Conservation (phyloP, 2,888 invertebrate species). For the Venusia cambrica region DNA sequence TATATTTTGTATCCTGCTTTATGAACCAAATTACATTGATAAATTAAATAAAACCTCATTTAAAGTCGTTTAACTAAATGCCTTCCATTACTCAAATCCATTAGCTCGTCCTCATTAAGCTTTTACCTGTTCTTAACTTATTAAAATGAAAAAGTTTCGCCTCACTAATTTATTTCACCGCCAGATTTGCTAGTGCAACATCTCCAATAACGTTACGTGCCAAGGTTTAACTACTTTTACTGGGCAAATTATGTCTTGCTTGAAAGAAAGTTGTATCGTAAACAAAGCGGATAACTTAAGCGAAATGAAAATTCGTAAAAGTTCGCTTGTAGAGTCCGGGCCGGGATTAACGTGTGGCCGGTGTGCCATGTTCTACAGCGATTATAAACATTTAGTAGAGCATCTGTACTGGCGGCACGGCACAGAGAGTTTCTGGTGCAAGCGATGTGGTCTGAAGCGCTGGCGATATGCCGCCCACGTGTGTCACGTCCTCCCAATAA, state of each 20-base stretch:
- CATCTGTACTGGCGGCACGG: constrained; percentile 66
- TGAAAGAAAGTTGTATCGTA: constrained; percentile 32
- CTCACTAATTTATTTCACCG: constrained; percentile 7
- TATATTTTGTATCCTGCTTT: too few species aligned
- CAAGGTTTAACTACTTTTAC: too few species aligned
- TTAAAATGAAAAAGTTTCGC: constrained; percentile 11
- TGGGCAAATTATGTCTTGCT: constrained; percentile 26
- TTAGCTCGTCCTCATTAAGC: constrained; percentile 17
- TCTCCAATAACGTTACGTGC: neutral
- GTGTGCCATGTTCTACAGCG: constrained; percentile 48
- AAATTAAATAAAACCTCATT: too few species aligned
- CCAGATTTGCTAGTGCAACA: constrained; percentile 2
- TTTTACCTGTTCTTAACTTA: constrained; percentile 9
- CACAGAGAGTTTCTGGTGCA: constrained; percentile 53
- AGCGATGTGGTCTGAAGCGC: constrained; percentile 44
- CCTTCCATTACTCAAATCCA: constrained; percentile 11
- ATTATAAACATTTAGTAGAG: constrained; percentile 53
- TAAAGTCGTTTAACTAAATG: constrained; percentile 14
- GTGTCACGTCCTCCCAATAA: constrained; percentile 54
- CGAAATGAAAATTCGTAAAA: constrained; percentile 39
- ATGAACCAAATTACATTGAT: too few species aligned
- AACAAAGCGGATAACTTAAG: constrained; percentile 26
- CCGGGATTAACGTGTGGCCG: constrained; percentile 44
- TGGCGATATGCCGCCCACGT: constrained; percentile 56
- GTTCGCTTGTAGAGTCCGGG: constrained; percentile 30